These are phyloP conservation scores for Brachionus calyciflorus DNA, from an alignment of 1,140 invertebrate species.

Conservation along the genomic window DNA sequence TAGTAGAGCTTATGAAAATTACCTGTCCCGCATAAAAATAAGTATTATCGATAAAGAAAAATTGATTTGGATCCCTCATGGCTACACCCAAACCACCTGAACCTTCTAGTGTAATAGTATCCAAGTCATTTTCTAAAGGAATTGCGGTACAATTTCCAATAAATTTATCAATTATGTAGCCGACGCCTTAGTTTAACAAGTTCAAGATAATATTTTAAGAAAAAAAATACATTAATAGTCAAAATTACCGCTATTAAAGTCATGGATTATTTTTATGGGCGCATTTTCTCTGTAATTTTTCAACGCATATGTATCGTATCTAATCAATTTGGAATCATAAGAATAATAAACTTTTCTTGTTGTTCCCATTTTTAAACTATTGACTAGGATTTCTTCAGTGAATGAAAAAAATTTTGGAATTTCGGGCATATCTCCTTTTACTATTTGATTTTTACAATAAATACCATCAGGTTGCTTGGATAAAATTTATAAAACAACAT, in stretches of 20 bases:
- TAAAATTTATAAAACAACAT: neutral
- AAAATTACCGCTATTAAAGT: constrained; percentile 46
- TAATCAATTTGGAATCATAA: neutral
- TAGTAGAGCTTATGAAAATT: too few species aligned
- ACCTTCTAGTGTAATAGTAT: neutral
- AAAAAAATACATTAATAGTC: neutral
- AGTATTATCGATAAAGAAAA: constrained; percentile 21
- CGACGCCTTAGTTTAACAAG: neutral
- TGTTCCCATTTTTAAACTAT: neutral
- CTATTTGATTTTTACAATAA: constrained; percentile 18
- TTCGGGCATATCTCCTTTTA: constrained; percentile 18
- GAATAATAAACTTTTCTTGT: constrained; percentile 25
- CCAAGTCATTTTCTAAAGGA: neutral
- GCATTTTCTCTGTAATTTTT: constrained; percentile 22
- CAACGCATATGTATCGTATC: neutral
- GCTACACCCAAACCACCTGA: neutral
- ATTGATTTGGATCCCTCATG: constrained; percentile 30
- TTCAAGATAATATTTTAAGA: too few species aligned
- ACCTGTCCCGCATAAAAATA: constrained; percentile 44
- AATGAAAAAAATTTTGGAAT: constrained; percentile 35
- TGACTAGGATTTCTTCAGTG: constrained; percentile 10
- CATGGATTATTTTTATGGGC: constrained; percentile 32
- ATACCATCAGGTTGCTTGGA: constrained; percentile 31
- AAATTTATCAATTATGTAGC: constrained; percentile 34
- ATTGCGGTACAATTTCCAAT: constrained; percentile 11